Evolutionary conservation across 2,113 vertebrate species (phyloP).

Genomic region (Camelus dromedarius): DNA sequence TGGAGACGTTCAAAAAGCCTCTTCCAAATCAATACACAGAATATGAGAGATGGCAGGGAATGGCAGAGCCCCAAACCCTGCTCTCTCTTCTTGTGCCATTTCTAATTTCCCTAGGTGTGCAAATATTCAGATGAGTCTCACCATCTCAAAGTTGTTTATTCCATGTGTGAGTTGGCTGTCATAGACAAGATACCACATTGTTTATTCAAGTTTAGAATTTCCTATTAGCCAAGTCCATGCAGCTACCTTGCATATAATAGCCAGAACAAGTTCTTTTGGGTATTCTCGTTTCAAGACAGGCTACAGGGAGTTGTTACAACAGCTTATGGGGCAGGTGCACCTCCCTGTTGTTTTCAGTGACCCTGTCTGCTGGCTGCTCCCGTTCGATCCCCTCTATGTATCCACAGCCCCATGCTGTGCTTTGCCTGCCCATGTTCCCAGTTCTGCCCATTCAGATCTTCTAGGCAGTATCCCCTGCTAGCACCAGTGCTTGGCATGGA

Average conservation of each 20-base stretch:
- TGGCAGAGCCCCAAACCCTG: background rate
- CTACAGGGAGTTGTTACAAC: background rate
- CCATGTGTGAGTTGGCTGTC: constrained; percentile 19
- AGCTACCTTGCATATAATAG: background rate
- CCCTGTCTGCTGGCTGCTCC: background rate
- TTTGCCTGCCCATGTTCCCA: background rate
- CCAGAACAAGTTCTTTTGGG: background rate
- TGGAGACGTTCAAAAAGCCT: constrained; percentile 49
- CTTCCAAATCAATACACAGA: constrained; percentile 68
- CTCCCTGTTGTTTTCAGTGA: background rate
- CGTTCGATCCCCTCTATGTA: background rate
- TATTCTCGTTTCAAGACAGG: background rate
- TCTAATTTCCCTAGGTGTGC: background rate
- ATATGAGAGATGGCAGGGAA: background rate
- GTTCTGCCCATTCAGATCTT: background rate
- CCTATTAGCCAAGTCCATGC: background rate
- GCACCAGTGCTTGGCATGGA: background rate
- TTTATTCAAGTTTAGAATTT: constrained; percentile 62
- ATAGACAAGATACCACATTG: background rate
- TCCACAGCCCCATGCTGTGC: background rate
- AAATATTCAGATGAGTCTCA: constrained; percentile 30
- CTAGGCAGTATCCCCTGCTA: background rate
- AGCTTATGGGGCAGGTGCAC: rapidly evolving
- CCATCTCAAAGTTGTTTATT: constrained; percentile 25
- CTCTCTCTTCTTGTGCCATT: background rate